Percentiles rank a stretch among this genome's conserved stretches.
These are phyloP conservation scores for Puffinus mauretanicus DNA, from an alignment of 2,113 vertebrate genomes.

Conservation along the genomic window DNA sequence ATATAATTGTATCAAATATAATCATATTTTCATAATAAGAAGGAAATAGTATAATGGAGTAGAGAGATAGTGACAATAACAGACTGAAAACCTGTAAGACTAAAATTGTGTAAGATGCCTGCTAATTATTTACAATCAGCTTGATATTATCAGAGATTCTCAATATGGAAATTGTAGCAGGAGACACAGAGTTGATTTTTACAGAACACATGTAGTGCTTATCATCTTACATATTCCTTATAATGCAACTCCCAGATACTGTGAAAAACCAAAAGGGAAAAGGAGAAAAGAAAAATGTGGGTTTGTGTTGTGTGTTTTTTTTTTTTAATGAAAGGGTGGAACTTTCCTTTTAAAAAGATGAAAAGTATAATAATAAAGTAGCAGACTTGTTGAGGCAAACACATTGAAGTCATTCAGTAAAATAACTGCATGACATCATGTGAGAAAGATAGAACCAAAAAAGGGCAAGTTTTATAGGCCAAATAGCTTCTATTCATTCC, in stretches of 20 bases:
- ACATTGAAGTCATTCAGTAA: slow-evolving; percentile 63
- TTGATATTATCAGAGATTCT: background rate
- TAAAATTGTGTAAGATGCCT: background rate
- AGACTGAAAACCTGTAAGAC: background rate
- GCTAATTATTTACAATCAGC: background rate
- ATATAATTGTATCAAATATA: background rate
- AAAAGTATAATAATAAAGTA: background rate
- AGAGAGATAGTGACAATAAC: background rate
- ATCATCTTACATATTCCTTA: background rate
- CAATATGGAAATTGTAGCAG: background rate
- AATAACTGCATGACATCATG: slow-evolving; percentile 61
- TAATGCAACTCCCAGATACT: background rate
- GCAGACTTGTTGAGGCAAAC: slow-evolving; percentile 44
- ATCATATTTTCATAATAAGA: background rate
- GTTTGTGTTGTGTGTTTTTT: too few relatives aligned
- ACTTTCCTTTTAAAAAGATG: background rate
- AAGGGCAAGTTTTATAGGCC: slow-evolving; percentile 44
- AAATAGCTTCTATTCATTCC: slow-evolving; percentile 54
- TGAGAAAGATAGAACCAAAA: slow-evolving; percentile 61
- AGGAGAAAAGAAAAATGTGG: background rate
- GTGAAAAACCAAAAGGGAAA: background rate
- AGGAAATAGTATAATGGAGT: background rate
- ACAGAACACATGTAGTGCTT: background rate
- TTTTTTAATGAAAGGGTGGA: background rate
- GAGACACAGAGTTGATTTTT: background rate